These are phyloP conservation scores for Hydra vulgaris DNA, from an alignment of 30 jellyfish, hydroid and myxozoan genomes.

Conservation along the genomic window DNA sequence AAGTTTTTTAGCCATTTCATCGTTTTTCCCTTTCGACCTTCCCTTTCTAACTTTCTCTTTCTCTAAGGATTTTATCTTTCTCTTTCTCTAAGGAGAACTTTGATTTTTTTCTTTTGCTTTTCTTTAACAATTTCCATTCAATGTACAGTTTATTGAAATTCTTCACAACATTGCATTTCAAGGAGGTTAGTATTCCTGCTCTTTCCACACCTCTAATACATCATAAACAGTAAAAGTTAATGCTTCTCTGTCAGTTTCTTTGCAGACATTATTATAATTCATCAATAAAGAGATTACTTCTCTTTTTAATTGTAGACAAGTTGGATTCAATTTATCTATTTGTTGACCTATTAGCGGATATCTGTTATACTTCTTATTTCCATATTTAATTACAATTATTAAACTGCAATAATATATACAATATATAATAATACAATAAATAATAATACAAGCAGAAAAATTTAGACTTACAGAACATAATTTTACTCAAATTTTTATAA, in stretches of 20 bases:
- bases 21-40: not conserved
- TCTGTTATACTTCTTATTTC: too few species aligned
- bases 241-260: not conserved
- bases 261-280: not conserved
- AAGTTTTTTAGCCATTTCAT: not conserved
- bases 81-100: not conserved
- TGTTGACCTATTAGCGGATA: not conserved
- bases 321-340: not conserved
- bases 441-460: too few species aligned
- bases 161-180: not conserved
- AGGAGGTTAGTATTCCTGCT: not conserved
- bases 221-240: not conserved
- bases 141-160: not conserved
- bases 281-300: not conserved
- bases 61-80: not conserved
- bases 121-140: not conserved
- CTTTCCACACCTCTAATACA: not conserved
- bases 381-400: too few species aligned
- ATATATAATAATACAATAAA: too few species aligned
- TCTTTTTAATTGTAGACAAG: not conserved
- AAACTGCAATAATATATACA: too few species aligned
- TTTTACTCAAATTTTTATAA: too few species aligned
- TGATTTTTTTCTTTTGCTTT: not conserved
- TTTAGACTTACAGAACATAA: not conserved
- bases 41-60: not conserved